phyloP scores from a whole-genome alignment of 2,113 vertebrate species.

The Apaloderma vittatum region DNA sequence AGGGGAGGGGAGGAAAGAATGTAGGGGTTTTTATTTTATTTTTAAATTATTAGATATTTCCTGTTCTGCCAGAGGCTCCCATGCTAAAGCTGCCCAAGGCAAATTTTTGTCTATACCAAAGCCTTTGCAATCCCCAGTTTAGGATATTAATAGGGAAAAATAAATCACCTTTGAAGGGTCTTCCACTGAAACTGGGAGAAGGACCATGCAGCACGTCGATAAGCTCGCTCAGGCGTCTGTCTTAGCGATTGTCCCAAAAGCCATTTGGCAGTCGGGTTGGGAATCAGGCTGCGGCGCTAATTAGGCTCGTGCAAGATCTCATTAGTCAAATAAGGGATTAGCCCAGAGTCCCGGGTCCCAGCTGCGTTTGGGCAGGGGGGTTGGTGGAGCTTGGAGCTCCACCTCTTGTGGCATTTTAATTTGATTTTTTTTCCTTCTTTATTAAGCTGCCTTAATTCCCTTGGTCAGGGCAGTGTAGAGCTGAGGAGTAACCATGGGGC shows the following conservation, averaged over 20 bases:
- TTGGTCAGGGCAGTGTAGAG: neutral
- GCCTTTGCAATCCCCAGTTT: neutral
- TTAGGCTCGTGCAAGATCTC: neutral
- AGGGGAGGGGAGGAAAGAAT: accelerated
- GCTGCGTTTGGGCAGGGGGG: neutral
- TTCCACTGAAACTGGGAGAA: neutral
- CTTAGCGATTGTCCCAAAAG: neutral
- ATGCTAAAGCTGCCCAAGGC: neutral
- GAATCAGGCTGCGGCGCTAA: neutral
- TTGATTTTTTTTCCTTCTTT: neutral
- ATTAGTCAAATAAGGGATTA: neutral
- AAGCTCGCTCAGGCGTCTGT: neutral
- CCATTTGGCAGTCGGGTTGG: neutral
- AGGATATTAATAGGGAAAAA: neutral
- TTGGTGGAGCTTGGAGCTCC: neutral
- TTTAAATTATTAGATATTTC: neutral
- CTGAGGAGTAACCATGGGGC: neutral
- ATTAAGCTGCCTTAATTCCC: neutral
- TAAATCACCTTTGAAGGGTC: neutral
- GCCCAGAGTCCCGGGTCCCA: neutral
- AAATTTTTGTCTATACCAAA: accelerated
- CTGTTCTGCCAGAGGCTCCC: neutral
- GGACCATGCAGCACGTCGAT: neutral
- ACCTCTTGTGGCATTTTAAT: neutral
- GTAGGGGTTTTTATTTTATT: too few relatives aligned